phyloP scores from a whole-genome alignment of 2,113 vertebrate genomes.

The Petroica traversi region DNA sequence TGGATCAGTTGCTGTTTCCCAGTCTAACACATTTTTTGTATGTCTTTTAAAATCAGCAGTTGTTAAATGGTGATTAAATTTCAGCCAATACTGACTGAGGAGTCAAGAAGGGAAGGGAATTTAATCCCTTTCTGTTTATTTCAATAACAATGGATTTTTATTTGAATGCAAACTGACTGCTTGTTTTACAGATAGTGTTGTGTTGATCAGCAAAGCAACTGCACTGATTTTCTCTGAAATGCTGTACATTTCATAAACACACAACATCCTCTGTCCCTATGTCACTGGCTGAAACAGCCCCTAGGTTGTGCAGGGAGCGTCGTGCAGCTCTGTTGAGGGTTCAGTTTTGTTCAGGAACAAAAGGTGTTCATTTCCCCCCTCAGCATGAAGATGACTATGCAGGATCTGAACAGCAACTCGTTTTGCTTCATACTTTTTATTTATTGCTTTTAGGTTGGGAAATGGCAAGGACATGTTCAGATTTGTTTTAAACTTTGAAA shows the following conservation, averaged over 20 bases:
- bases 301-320: accelerated
- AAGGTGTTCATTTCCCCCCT: neutral
- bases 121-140: neutral
- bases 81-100: neutral
- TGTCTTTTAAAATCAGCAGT: constrained; percentile 40
- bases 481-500: neutral
- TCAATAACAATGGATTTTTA: neutral
- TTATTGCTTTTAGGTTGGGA: constrained; percentile 70
- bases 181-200: neutral
- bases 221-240: constrained; percentile 10
- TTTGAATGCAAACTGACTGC: neutral
- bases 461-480: constrained; percentile 1
- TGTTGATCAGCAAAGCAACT: neutral
- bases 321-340: neutral
- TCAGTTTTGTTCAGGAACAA: neutral
- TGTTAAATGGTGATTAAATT: constrained; percentile 7
- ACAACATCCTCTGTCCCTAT: neutral
- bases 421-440: constrained; percentile 55
- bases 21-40: constrained; percentile 32
- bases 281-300: neutral
- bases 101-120: neutral
- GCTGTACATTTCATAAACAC: neutral
- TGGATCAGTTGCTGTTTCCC: constrained; percentile 64
- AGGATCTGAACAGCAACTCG: constrained; percentile 16
- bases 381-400: constrained; percentile 3